Evolutionary conservation across 2,797 vertebrate species (phyloP).

Genomic region (Artibeus jamaicensis): DNA sequence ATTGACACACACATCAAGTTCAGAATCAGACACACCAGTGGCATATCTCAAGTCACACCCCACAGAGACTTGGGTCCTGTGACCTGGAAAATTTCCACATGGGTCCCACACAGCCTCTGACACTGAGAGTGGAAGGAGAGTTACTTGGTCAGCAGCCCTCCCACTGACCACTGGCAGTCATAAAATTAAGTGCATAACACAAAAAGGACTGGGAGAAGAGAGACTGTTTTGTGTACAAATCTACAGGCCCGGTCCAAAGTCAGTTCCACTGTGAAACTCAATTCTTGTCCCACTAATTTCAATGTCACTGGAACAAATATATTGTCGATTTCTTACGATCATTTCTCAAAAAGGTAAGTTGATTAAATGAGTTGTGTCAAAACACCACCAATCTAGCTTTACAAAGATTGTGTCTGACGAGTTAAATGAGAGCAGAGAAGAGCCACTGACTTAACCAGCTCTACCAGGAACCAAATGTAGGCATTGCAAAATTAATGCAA

Average conservation of each 20-base stretch:
- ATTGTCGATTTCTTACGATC: not conserved
- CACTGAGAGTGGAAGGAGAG: not conserved
- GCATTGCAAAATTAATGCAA: conserved; percentile 72
- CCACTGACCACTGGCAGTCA: not conserved
- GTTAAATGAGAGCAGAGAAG: conserved; percentile 49
- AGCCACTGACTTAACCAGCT: conserved; percentile 72
- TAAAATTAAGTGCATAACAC: conserved; percentile 18
- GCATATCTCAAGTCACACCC: not conserved
- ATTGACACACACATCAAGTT: conserved; percentile 11
- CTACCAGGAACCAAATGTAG: conserved; percentile 69
- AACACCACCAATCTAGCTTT: conserved; percentile 45
- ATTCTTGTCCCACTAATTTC: conserved; percentile 46
- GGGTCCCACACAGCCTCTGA: not conserved
- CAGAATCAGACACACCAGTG: not conserved
- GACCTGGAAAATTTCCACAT: conserved; percentile 21
- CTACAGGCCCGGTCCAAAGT: conserved; percentile 41
- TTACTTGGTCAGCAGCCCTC: not conserved
- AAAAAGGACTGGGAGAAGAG: not conserved
- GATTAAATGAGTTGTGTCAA: conserved; percentile 49
- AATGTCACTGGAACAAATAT: conserved; percentile 33
- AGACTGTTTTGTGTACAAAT: conserved; percentile 6
- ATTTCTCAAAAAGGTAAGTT: conserved; percentile 52
- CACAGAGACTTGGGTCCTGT: not conserved
- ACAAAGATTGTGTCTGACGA: not conserved
- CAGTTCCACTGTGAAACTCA: conserved; percentile 29